Conservation (phyloP, 92 coral and sea anemone genomes). For the Porites evermanni region DNA sequence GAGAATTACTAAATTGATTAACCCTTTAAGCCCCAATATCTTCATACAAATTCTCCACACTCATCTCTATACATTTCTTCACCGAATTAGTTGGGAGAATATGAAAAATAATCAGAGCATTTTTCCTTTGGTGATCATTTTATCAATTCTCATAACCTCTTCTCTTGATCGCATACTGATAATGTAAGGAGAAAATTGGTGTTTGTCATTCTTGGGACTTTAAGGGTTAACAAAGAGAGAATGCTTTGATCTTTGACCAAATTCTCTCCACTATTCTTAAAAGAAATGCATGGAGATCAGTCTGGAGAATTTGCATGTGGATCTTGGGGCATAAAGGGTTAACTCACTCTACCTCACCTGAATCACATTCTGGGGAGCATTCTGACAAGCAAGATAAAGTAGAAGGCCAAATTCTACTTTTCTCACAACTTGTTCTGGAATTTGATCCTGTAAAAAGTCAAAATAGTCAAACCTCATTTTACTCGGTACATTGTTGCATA, state of each 20-base stretch:
- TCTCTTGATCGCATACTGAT: too few relatives aligned
- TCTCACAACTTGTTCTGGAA: conserved; percentile 78
- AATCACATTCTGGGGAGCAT: conserved; percentile 74
- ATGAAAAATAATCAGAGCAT: not conserved
- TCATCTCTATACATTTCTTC: not conserved
- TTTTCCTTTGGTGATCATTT: not conserved
- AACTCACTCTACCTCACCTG: conserved; percentile 71
- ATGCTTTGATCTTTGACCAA: too few relatives aligned
- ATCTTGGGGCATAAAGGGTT: too few relatives aligned
- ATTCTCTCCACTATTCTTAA: too few relatives aligned
- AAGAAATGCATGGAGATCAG: too few relatives aligned
- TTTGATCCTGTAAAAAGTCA: conserved; percentile 69
- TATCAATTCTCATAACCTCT: not conserved
- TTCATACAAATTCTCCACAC: not conserved
- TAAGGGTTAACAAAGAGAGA: too few relatives aligned
- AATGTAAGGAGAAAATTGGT: too few relatives aligned
- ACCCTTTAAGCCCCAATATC: not conserved
- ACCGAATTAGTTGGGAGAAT: not conserved
- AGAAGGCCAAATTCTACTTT: conserved; percentile 89
- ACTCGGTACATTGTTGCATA: not conserved
- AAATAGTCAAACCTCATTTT: too few relatives aligned
- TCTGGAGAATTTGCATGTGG: too few relatives aligned
- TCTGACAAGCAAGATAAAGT: conserved; percentile 74
- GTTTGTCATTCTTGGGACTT: too few relatives aligned
- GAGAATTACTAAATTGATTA: not conserved